Evolutionary conservation across 2,797 vertebrate genomes (phyloP), one percentile per base, ranked within the genome.

Genomic region (Carapus acus): DNA sequence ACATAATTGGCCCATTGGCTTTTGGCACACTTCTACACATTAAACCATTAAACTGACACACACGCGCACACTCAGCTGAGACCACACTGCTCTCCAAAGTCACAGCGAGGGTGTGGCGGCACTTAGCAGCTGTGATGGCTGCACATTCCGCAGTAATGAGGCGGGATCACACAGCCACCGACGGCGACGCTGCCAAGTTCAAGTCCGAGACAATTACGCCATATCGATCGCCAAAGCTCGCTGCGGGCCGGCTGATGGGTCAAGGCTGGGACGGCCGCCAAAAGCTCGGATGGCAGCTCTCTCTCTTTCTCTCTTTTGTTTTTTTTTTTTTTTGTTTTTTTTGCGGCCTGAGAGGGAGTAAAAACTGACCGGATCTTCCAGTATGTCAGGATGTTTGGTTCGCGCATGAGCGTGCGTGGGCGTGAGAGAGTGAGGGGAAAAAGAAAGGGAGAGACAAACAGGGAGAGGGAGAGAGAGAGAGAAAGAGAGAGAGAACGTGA

Each of bases 1-100:
- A 23, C 43, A 52, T n/a, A n/a, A n/a, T n/a, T n/a, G n/a, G n/a
- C n/a, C n/a, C n/a, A n/a, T n/a, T n/a, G n/a, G 43, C 49, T 74
- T 72, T 49, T 27, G 22, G 19, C 65, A 75, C 37, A 56, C 24
- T 33, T 22, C 36, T 18, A n/a, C 43, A 22, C 41, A 53, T 21
- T 29, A 9, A 20, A 49, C 47, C 54, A 21, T 22, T 33, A 8
- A 63, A 29, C 47, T 56, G 23, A 39, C 58, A 65, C 53, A 53
- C 44, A 16, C 29, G n/a, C 36, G 42, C 13, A 49, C 16, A 23
- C 51, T 42, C 43, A 39, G 20, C 19, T 43, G n/a, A 33, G 20
- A n/a, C n/a, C n/a, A n/a, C n/a, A n/a, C n/a, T n/a, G n/a, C n/a
- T n/a, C n/a, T n/a, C n/a, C 37, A 21, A n/a, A 17, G 23, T 43